Evolutionary conservation across 2,797 vertebrate genomes (phyloP), one percentile per base, ranked within the genome.

Genomic region (Enteromius treurensis): DNA sequence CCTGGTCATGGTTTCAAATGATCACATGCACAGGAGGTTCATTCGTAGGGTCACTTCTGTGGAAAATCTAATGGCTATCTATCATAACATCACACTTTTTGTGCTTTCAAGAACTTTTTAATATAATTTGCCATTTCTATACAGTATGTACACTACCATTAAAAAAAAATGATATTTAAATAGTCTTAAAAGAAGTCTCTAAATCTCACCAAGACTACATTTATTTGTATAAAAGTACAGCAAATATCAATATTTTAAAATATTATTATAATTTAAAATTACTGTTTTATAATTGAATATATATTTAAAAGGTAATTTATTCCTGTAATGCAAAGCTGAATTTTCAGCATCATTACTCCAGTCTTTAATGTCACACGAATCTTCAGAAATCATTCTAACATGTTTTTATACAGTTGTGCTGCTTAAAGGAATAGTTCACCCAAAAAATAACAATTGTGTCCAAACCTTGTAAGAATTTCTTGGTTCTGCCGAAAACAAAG

Each of bases 1-100:
- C 93, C 93, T 91, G 91, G 91, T 92, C 92, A 92, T 85, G 89
- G 90, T 93, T 91, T 91, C 88, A 87, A 73, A 90, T 86, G 86
- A 89, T 89, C 87, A 88, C 87, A 78, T 69, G 89, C 84, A 86
- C 86, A 87, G 82, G 71, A 84, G 83, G 80, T 87, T 85, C 79
- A 81, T 83, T 47, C 55, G 51, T 68, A 82, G 81, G 87, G 84
- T 88, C 86, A 86, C 84, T 90, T 85, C 87, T 81, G 79, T 84
- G 80, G 23, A 88, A 89, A 90, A 90, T 84, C 81, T 69, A 76
- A 87, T 64, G 55, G 69, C 85, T 53, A 62, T 86, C 67, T 79
- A 15, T 87, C 58, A 85, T 89, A 76, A 82, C 23, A 85, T 83
- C 84, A 71, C 79, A 67, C 47, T 74, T 81, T 84, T 65, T 76